phyloP scores from a whole-genome alignment of 2,113 vertebrate genomes.

The Ceyx melanurus region DNA sequence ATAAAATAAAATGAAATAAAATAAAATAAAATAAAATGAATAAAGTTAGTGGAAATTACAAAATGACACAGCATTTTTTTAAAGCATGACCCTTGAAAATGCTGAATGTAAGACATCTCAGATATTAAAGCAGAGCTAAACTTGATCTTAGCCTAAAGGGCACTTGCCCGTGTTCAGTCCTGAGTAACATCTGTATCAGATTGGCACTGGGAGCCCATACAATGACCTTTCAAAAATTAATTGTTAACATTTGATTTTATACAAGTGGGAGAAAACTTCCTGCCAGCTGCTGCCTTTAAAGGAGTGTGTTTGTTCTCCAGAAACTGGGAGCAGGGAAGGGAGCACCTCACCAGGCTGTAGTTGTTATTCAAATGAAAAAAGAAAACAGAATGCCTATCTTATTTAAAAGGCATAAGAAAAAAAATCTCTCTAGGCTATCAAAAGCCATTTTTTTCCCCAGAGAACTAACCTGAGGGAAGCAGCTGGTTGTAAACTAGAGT shows the following conservation, averaged over 20 bases:
- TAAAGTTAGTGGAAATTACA: background rate
- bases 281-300: constrained; percentile 18
- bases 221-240: constrained; percentile 61
- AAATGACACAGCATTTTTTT: background rate
- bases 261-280: background rate
- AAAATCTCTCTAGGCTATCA: background rate
- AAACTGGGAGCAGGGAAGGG: background rate
- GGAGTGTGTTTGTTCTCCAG: background rate
- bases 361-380: background rate
- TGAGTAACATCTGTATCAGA: constrained; percentile 14
- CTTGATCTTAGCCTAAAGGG: background rate
- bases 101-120: background rate
- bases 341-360: background rate
- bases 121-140: constrained; percentile 17
- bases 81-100: background rate
- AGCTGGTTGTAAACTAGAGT: background rate
- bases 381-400: background rate
- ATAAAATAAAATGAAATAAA: background rate
- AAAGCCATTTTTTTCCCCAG: background rate
- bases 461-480: background rate
- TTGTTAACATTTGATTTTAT: constrained; percentile 50
- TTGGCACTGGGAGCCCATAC: background rate
- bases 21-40: no score
- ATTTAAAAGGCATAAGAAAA: background rate
- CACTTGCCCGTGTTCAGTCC: background rate